Percentiles rank a stretch among this genome's conserved stretches.
These are phyloP conservation scores for Dynastes maya DNA, from an alignment of 2,888 invertebrate species.

Conservation along the genomic window DNA sequence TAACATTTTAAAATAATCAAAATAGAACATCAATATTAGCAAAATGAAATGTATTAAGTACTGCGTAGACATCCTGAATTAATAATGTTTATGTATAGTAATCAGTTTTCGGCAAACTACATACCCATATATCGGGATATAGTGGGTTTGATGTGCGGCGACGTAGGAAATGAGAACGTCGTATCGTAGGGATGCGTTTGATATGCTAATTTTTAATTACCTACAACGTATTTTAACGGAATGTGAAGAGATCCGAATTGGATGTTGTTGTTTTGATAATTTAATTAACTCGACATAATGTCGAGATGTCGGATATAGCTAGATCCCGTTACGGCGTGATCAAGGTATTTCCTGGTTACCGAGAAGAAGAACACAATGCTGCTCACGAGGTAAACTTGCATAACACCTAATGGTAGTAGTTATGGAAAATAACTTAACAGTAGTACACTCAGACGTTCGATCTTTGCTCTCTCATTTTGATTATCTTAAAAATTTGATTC, in stretches of 20 bases:
- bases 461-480: no score
- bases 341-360: not conserved
- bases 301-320: not conserved
- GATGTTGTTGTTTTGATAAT: slow-evolving; percentile 11
- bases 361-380: not conserved
- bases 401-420: no score
- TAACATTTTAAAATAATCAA: no score
- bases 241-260: not conserved
- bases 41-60: not conserved
- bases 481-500: no score
- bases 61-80: not conserved
- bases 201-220: slow-evolving; percentile 37
- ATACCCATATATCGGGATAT: no score
- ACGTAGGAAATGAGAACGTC: not conserved
- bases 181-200: not conserved
- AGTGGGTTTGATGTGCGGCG: not conserved
- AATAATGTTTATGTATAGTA: not conserved
- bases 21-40: no score
- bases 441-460: no score
- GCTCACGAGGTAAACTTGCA: not conserved
- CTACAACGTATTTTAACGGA: slow-evolving; percentile 7
- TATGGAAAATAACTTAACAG: no score
- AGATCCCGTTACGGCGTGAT: not conserved
- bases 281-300: slow-evolving; percentile 13
- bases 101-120: slow-evolving; percentile 1